A percentile compares a stretch with the other conserved stretches of the same genome.
Conservation (phyloP, 1,140 invertebrate species). For the Tribolium madens region DNA sequence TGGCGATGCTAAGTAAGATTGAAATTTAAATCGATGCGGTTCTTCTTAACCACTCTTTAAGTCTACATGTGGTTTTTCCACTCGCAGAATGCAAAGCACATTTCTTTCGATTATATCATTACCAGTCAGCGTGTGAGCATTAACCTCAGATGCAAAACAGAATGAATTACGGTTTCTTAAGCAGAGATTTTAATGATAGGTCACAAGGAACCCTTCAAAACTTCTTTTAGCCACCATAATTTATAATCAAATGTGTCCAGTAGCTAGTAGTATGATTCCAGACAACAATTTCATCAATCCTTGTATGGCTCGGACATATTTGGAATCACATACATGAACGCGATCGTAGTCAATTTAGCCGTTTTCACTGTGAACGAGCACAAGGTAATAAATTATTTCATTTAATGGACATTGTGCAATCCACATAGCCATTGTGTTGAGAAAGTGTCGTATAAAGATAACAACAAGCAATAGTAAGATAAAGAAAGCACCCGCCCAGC, state of each 20-base stretch:
- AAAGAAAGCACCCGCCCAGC: neutral
- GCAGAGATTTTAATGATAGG: neutral
- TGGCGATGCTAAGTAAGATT: conserved; percentile 5
- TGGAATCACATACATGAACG: conserved; percentile 16
- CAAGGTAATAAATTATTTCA: conserved; percentile 43
- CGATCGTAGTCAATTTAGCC: conserved; percentile 9
- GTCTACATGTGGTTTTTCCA: conserved; percentile 1
- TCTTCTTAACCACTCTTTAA: conserved; percentile 11
- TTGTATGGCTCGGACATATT: conserved; percentile 34
- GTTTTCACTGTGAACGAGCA: conserved; percentile 32
- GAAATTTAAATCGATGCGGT: conserved; percentile 17
- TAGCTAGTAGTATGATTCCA: conserved; percentile 11
- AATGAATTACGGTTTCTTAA: neutral
- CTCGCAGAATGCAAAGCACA: neutral
- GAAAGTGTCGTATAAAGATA: conserved; percentile 41
- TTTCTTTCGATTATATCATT: neutral
- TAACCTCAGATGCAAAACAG: neutral
- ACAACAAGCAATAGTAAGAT: conserved; percentile 11
- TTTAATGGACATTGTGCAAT: conserved; percentile 41
- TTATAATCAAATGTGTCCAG: neutral
- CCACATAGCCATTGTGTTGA: conserved; percentile 28
- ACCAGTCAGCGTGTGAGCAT: neutral
- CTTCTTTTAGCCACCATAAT: neutral
- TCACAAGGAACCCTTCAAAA: neutral
- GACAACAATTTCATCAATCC: conserved; percentile 35